These are phyloP conservation scores for Gymnogyps californianus DNA, from an alignment of 2,113 vertebrate species.

Conservation along the genomic window DNA sequence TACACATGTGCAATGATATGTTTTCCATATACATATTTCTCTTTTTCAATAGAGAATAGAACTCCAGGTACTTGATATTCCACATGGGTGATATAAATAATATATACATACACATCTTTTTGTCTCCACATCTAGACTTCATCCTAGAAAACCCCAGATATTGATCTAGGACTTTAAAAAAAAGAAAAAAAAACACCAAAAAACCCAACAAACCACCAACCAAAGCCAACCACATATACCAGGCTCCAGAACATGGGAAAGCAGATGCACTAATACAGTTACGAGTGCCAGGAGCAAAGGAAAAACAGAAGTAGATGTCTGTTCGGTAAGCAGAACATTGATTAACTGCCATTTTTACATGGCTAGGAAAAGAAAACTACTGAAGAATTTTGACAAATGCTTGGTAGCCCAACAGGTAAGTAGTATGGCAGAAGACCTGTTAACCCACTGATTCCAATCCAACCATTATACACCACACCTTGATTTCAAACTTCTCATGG, in stretches of 20 bases:
- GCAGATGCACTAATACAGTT: background rate
- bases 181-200: background rate
- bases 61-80: background rate
- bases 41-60: background rate
- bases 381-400: background rate
- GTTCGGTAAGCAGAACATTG: background rate
- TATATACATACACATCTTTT: background rate
- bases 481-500: constrained; percentile 91
- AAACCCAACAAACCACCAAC: background rate
- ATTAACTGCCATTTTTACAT: background rate
- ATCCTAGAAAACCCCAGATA: background rate
- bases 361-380: background rate
- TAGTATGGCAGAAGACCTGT: background rate
- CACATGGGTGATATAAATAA: background rate
- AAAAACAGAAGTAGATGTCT: background rate
- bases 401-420: background rate
- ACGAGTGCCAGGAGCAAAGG: background rate
- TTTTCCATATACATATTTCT: background rate
- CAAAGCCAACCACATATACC: background rate
- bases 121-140: background rate
- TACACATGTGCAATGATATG: too few species aligned
- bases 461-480: constrained; percentile 74
- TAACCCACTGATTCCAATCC: background rate
- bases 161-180: background rate
- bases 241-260: background rate